These are phyloP conservation scores for Philereme vetulata DNA, from an alignment of 2,888 invertebrate genomes.

Conservation along the genomic window DNA sequence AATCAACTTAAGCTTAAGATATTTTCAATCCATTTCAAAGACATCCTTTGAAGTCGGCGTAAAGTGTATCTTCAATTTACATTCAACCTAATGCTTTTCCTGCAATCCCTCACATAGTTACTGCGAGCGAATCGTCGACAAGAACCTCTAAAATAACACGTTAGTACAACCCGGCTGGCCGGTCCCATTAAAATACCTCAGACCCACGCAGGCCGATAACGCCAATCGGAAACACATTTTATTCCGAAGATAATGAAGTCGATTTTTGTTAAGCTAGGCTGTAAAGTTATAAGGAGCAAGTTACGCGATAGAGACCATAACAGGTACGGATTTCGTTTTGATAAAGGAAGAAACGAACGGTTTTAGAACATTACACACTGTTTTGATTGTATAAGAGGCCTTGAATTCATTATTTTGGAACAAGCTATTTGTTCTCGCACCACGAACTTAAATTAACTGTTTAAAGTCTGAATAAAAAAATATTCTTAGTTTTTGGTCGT, in stretches of 20 bases:
- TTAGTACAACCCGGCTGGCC: slow-evolving; percentile 48
- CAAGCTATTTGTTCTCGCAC: not conserved
- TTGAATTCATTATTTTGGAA: slow-evolving; percentile 30
- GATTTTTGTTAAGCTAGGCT: slow-evolving; percentile 28
- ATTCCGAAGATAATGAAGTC: slow-evolving; percentile 38
- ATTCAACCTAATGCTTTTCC: slow-evolving; percentile 29
- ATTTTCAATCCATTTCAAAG: not conserved
- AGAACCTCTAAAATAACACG: slow-evolving; percentile 39
- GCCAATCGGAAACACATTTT: slow-evolving; percentile 47
- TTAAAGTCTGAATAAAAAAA: not conserved
- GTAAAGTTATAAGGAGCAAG: slow-evolving; percentile 32
- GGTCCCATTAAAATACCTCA: slow-evolving; percentile 65
- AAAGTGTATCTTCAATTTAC: slow-evolving; percentile 24
- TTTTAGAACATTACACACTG: slow-evolving; percentile 27
- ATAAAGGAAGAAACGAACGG: slow-evolving; percentile 44
- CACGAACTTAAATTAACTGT: not conserved
- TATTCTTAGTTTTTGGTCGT: not conserved
- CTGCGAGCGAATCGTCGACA: slow-evolving; percentile 31
- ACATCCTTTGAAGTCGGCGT: slow-evolving; percentile 4
- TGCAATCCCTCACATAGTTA: slow-evolving; percentile 31
- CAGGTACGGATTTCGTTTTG: slow-evolving; percentile 46
- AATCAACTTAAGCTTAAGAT: not conserved
- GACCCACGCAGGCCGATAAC: slow-evolving; percentile 49
- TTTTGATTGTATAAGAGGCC: slow-evolving; percentile 37
- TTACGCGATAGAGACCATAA: slow-evolving; percentile 47